These are phyloP conservation scores for Macrobrachium rosenbergii DNA, from an alignment of 1,140 invertebrate species.

Conservation along the genomic window DNA sequence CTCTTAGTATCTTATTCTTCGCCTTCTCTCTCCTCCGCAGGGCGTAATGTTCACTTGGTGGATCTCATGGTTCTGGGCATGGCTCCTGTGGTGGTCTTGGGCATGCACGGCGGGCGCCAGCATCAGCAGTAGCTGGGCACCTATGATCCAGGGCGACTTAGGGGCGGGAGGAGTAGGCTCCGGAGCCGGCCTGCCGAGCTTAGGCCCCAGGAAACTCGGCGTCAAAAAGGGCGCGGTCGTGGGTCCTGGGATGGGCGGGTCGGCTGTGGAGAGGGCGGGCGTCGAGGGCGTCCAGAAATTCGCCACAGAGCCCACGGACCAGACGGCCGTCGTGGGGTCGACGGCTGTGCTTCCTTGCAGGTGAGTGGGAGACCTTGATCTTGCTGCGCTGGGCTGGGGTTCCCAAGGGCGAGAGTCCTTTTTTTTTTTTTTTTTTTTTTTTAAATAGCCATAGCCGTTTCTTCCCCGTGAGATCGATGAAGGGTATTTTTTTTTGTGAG, in stretches of 20 bases:
- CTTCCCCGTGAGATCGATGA: too few species aligned
- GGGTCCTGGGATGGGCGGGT: conserved; percentile 5
- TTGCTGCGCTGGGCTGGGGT: not conserved
- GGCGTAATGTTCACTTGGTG: too few species aligned
- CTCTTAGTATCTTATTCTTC: too few species aligned
- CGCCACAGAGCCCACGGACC: conserved; percentile 47
- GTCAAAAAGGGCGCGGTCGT: not conserved
- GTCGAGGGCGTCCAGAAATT: not conserved
- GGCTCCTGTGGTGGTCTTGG: too few species aligned
- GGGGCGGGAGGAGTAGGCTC: not conserved
- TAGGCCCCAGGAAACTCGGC: too few species aligned
- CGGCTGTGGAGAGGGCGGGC: not conserved
- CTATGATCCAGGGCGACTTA: not conserved
- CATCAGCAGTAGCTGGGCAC: too few species aligned
- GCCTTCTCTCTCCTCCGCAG: too few species aligned
- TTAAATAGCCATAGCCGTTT: too few species aligned
- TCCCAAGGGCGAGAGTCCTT: not conserved
- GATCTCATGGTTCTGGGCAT: too few species aligned
- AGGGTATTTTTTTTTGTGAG: too few species aligned
- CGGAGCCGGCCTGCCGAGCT: not conserved
- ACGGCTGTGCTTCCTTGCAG: conserved; percentile 53
- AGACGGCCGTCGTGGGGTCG: conserved; percentile 51
- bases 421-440: too few species aligned
- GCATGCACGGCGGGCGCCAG: too few species aligned
- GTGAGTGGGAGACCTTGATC: conserved; percentile 24